These are phyloP conservation scores for Cheilosia variabilis DNA, from an alignment of 2,888 invertebrate species.

Conservation along the genomic window DNA sequence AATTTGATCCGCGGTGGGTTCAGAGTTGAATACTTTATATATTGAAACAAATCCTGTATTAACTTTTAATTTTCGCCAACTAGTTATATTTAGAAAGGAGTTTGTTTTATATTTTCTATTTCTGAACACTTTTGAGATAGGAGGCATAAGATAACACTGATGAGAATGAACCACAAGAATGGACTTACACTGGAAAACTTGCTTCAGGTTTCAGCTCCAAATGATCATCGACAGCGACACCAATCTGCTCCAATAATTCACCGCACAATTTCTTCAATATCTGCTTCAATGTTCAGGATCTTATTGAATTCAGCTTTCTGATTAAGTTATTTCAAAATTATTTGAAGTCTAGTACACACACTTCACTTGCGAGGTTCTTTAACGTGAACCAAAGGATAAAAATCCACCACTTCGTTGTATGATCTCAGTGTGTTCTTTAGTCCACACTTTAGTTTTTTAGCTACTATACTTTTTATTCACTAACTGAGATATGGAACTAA, in stretches of 20 bases:
- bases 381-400: constrained; percentile 10
- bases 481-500: constrained; percentile 6
- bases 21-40: constrained; percentile 7
- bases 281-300: constrained; percentile 7
- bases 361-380: constrained; percentile 11
- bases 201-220: constrained; percentile 5
- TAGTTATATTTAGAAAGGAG: constrained; percentile 8
- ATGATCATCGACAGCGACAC: neutral
- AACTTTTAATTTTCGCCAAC: constrained; percentile 7
- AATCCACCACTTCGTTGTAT: constrained; percentile 10
- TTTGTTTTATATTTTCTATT: constrained; percentile 8
- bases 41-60: neutral
- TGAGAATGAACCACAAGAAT: constrained; percentile 10
- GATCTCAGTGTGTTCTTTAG: constrained; percentile 4
- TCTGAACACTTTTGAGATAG: constrained; percentile 6
- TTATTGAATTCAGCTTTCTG: constrained; percentile 8
- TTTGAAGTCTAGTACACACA: constrained; percentile 4
- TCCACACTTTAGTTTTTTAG: constrained; percentile 4
- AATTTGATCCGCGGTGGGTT: neutral
- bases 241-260: constrained; percentile 3
- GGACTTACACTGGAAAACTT: constrained; percentile 1
- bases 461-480: constrained; percentile 11
- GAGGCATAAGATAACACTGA: constrained; percentile 5
- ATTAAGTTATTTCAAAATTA: constrained; percentile 2
- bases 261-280: constrained; percentile 10